phyloP scores from a whole-genome alignment of 2,797 vertebrate genomes.

The Caiman crocodilus region DNA sequence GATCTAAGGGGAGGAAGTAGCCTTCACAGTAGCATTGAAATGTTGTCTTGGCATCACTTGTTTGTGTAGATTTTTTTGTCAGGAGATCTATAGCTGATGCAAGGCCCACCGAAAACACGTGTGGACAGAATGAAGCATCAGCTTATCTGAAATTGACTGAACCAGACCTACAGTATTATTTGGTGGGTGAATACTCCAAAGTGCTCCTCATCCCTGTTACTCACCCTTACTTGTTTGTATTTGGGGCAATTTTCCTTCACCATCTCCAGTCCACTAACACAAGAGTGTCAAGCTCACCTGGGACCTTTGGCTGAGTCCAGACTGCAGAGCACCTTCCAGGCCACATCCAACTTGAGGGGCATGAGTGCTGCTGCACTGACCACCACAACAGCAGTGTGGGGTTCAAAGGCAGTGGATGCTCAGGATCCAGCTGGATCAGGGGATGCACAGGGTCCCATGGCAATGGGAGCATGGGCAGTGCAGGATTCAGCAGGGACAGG shows the following conservation, averaged over 20 bases:
- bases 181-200: not conserved
- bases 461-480: no score
- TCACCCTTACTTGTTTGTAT: not conserved
- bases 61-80: not conserved
- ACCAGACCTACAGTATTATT: not conserved
- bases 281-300: no score
- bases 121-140: not conserved
- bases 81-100: not conserved
- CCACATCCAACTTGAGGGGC: no score
- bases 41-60: accelerated
- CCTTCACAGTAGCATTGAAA: not conserved
- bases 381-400: no score
- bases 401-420: no score
- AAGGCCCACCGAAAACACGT: not conserved
- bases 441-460: no score
- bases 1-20: not conserved
- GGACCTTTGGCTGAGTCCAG: no score
- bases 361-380: no score
- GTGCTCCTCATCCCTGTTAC: not conserved
- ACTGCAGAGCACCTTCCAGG: no score
- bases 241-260: not conserved
- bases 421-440: no score
- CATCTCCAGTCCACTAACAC: not conserved
- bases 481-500: no score
- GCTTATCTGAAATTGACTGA: not conserved